Base-by-base conservation (phyloP, 2,797 vertebrate species). In the Paguma larvata region DNA sequence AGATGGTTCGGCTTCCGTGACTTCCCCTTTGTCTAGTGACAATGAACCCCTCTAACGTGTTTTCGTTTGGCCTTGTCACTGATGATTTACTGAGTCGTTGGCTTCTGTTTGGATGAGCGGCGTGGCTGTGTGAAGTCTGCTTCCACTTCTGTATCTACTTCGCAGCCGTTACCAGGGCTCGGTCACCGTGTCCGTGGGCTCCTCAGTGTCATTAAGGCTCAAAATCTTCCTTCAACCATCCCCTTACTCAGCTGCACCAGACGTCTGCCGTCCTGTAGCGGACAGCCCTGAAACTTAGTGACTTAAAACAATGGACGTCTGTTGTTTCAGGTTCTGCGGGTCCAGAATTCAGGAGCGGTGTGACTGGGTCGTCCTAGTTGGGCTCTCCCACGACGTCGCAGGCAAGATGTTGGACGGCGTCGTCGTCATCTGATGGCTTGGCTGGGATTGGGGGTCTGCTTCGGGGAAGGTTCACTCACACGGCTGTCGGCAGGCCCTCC, bases 171-270 rank as follows among this genome's bases (percentile, higher is more conserved):
- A 23, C 48, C 1, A 0, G 59, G 34, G 75, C 75, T 89, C 63
- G 27, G 78, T 38, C 48, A 13, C 3, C 1, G 6, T 2, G 2
- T 4, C 73, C 0, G 0, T 6, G n/a, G 51, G 38, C 27, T 53
- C 82, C 12, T 30, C 6, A 23, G 9, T 7, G n/a, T 38, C 82
- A 23, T 56, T 4, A 1, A 79, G 75, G 85, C 25, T 34, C 30
- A 30, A 16, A 46, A 3, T 2, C 18, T 79, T 44, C 18, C 62
- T 34, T 51, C 27, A 25, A 23, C 38, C 2, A 0, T 32, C 12
- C 38, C 80, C 44, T 63, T 14, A 7, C 63, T 38, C 38, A 23
- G 32, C 38, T 15, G 4, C 9, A 5, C 12, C n/a, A 41, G 53
- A 7, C 6, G 15, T 32, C 86, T 27, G 4, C 14, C 51, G 23